Base-by-base conservation (phyloP, 1,140 invertebrate genomes). In the Drosophila mayri region DNA sequence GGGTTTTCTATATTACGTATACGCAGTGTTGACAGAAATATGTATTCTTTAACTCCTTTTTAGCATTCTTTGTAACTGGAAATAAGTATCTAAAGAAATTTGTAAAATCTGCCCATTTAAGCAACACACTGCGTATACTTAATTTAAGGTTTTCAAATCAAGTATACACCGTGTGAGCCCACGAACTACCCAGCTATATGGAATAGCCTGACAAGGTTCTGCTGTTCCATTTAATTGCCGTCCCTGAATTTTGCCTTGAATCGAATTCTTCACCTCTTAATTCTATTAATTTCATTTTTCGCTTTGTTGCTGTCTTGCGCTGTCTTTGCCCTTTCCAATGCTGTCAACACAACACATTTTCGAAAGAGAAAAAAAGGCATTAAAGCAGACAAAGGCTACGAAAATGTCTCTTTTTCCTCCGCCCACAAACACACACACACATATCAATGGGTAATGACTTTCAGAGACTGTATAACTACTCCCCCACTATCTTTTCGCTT, bases 221-320 rank as follows among this genome's bases (percentile, higher is more conserved):
- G 81, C 25, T 63, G 81, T 37, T 57, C 78, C 68, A 65, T 74
- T 81, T 85, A 62, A 58, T 72, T 60, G 66, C 54, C 70, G 82
- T 71, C 78, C 82, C 60, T 81, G 82, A 86, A 70, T 79, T 44
- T 44, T 63, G 79, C 83, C 83, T 80, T 87, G 79, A 87, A 87
- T 87, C 70, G 40, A 76, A 70, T 81, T 86, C 65, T 57, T 52
- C 47, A 60, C 60, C 57, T 71, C 66, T 70, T 85, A 90, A 90
- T 90, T 90, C 81, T 74, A 81, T 90, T 90, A 90, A 85, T 70
- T 81, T 81, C 44, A 72, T 81, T 58, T 85, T 85, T 66, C 66
- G 47, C 62, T 66, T 65, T 66, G 46, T 52, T 68, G 37, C 62
- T 44, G 59, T 66, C 60, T 73, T 88, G 75, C 50, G 59, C 79